A percentile compares a stretch with the other conserved stretches of the same genome.
Conservation (phyloP, 37 sponge, comb jelly and placozoan genomes). For the Cliona cf. orientalis region DNA sequence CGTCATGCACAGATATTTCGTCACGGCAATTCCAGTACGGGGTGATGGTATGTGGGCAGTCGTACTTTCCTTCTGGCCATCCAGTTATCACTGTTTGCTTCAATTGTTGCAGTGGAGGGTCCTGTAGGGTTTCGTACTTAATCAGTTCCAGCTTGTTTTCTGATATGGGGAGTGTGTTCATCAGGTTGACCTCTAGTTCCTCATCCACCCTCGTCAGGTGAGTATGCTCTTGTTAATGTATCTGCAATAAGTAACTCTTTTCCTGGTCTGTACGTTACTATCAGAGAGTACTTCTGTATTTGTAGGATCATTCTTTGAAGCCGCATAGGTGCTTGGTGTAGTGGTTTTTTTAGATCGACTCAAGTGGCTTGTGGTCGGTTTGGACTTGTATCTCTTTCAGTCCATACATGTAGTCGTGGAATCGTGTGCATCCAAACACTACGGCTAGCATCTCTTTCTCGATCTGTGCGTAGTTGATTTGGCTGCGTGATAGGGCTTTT, state of each 20-base stretch:
- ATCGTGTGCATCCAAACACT: slow-evolving; percentile 27
- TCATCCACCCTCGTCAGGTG: background rate
- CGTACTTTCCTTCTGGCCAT: no score
- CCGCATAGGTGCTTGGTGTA: slow-evolving; percentile 31
- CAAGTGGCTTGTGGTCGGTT: slow-evolving; percentile 53
- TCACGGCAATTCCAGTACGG: no score
- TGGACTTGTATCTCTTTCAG: slow-evolving; percentile 8
- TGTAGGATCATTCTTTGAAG: slow-evolving; percentile 41
- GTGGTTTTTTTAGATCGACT: slow-evolving; percentile 24
- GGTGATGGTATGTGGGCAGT: no score
- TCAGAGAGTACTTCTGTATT: slow-evolving; percentile 23
- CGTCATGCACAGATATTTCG: no score
- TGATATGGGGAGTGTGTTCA: no score
- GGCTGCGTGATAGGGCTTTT: slow-evolving; percentile 15
- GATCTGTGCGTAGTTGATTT: slow-evolving; percentile 23
- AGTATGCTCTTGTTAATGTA: background rate
- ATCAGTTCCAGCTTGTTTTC: no score
- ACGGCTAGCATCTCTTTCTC: slow-evolving; percentile 27
- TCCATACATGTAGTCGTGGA: slow-evolving; percentile 42
- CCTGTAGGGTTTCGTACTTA: no score
- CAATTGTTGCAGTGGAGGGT: no score
- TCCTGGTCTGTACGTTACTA: slow-evolving; percentile 17
- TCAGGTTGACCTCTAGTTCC: background rate
- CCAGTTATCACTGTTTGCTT: no score
- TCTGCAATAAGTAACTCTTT: slow-evolving; percentile 9